These are phyloP conservation scores for Sparidentex hasta DNA, from an alignment of 2,797 vertebrate genomes.

Conservation along the genomic window DNA sequence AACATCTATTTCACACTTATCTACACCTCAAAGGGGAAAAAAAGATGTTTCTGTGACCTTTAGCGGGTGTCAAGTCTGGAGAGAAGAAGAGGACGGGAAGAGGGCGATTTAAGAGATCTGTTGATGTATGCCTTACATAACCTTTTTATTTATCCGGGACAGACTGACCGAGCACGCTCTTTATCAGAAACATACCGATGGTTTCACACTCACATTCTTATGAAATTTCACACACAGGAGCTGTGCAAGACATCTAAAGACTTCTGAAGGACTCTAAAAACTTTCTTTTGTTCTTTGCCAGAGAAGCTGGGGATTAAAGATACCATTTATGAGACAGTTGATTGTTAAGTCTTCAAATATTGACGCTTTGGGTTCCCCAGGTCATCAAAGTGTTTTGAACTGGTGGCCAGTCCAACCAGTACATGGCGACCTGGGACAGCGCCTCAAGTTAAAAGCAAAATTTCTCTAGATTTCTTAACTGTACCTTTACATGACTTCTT, in stretches of 20 bases:
- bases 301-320: neutral
- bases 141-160: conserved; percentile 72
- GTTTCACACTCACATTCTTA: conserved; percentile 43
- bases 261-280: conserved; percentile 47
- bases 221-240: conserved; percentile 57
- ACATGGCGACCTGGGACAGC: too few species aligned
- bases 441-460: too few species aligned
- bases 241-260: conserved; percentile 36
- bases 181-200: conserved; percentile 68
- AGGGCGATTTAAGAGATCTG: conserved; percentile 67
- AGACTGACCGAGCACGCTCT: conserved; percentile 65
- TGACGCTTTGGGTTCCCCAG: too few species aligned
- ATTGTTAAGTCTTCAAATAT: too few species aligned
- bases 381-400: too few species aligned
- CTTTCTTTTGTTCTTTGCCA: conserved; percentile 31
- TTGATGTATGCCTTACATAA: conserved; percentile 69
- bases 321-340: too few species aligned
- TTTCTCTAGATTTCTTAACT: too few species aligned
- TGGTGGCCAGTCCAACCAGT: too few species aligned
- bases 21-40: conserved; percentile 80
- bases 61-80: conserved; percentile 80
- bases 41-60: conserved; percentile 83
- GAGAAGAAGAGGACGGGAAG: conserved; percentile 57
- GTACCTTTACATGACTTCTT: conserved; percentile 3
- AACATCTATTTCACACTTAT: conserved; percentile 86